Base-by-base conservation (phyloP, 1,140 invertebrate genomes). In the Heliconius himera region DNA sequence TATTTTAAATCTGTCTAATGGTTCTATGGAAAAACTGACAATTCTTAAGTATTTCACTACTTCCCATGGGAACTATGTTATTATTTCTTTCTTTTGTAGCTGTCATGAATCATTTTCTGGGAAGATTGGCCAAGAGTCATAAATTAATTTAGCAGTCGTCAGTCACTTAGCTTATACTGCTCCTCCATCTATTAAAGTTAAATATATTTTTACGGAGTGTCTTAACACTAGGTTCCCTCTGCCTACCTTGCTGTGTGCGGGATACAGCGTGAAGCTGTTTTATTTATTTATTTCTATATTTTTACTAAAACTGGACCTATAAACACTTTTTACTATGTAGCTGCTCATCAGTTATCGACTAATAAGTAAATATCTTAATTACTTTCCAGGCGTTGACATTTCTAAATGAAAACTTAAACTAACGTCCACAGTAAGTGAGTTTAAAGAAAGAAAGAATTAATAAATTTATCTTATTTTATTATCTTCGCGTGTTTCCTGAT, bases 311-410 rank as follows among this genome's bases (percentile, higher is more conserved):
- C 60, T 29, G 26, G 8, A 56, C n/a, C 20, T 8, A 29, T 26
- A 29, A 29, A 66, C 9, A 11, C 22, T 60, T 26, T 26, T 3
- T 26, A 26, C 8, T 1, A 29, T 8, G 22, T 26, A 60, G 22
- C n/a, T 60, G 9, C 56, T 60, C 26, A 60, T 26, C 9, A 70
- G 54, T 70, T 49, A 73, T 26, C 26, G 26, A 78, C 49, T 54
- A 3, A 9, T 26, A 73, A 16, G 38, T 76, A 72, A 77, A 29
- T 74, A 74, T 56, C 49, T 74, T 51, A 74, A 74, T 74, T n/a
- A 20, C 49, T 36, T 49, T 56, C n/a, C 41, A 51, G 51, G 26
- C 51, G 11, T 74, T 74, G 51, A 74, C 73, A 20, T 74, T n/a
- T 66, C 13, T 66, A 26, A 66, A 66, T 26, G 11, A 66, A 66